These are phyloP conservation scores for Amiota minor DNA, from an alignment of 2,888 invertebrate species.

Conservation along the genomic window DNA sequence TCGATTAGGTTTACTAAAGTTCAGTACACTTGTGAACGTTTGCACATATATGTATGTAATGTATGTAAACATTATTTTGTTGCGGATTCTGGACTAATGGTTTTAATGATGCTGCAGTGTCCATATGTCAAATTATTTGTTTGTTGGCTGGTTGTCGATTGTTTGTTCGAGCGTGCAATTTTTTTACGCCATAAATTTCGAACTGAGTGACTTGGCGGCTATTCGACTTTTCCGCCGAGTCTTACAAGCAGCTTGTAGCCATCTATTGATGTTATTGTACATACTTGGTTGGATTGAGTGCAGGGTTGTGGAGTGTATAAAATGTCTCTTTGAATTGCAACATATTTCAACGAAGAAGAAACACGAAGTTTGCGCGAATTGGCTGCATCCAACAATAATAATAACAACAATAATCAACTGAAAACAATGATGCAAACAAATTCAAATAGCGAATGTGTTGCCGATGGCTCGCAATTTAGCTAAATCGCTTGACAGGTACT, in stretches of 20 bases:
- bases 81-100: not conserved
- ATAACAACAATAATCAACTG: slow-evolving; percentile 2
- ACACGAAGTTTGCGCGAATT: no score
- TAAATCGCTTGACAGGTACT: slow-evolving; percentile 16
- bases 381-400: no score
- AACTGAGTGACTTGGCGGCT: slow-evolving; percentile 13
- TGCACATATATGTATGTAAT: not conserved
- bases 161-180: slow-evolving; percentile 50
- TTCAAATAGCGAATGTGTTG: slow-evolving; percentile 18
- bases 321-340: no score
- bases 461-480: slow-evolving; percentile 13
- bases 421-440: slow-evolving; percentile 12
- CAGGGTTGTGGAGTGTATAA: no score
- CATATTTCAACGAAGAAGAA: no score
- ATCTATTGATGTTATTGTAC: no score
- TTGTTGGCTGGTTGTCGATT: slow-evolving; percentile 40
- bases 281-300: no score
- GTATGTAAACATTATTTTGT: not conserved
- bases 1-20: not conserved
- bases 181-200: slow-evolving; percentile 54
- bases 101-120: slow-evolving; percentile 29
- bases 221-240: not conserved
- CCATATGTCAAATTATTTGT: slow-evolving; percentile 43
- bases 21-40: slow-evolving; percentile 1
- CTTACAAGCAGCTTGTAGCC: not conserved